Base-by-base conservation (phyloP, 2,797 vertebrate species). In the Gymnodraco acuticeps region DNA sequence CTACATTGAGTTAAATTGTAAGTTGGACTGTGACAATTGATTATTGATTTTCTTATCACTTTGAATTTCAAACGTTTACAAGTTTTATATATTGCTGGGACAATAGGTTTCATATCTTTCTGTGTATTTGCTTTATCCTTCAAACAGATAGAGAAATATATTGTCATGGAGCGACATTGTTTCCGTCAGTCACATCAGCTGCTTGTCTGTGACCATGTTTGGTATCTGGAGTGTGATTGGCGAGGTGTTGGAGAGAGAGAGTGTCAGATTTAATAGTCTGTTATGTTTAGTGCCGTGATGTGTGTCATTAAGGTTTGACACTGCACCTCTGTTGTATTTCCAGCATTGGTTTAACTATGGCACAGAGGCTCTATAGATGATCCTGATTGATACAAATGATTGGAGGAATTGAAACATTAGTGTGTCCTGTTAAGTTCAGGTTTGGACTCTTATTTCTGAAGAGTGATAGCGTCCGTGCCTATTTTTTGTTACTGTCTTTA, bases 191-290 rank as follows among this genome's bases (percentile, higher is more conserved):
- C 13, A 10, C 76, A 74, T 84, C 79, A 31, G 68, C 62, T 56
- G 27, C 84, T 82, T 88, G 85, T 74, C 75, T 74, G 45, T 90
- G 87, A 89, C 90, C 90, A 89, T 93, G 90, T 93, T 93, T 92
- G 91, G 89, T 92, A 85, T 92, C 70, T 87, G 75, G 9, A 64
- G 82, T 88, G 89, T 81, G 87, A 90, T 84, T 81, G 87, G 83
- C 42, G 81, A 88, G 70, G 81, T 86, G 89, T 88, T 73, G 70
- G 58, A 75, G 55, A 67, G 64, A 74, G 82, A 84, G 76, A 27
- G 62, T 87, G 85, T 84, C 83, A 73, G 72, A 71, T 89, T 79
- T 84, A 79, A 80, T 79, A 42, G 63, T 82, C 53, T 84, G 78
- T 77, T 83, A 50, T 83, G 81, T 87, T 88, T 81, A 64, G 54